Conservation (phyloP, 2,888 invertebrate genomes). For the Tupiocoris notatus region DNA sequence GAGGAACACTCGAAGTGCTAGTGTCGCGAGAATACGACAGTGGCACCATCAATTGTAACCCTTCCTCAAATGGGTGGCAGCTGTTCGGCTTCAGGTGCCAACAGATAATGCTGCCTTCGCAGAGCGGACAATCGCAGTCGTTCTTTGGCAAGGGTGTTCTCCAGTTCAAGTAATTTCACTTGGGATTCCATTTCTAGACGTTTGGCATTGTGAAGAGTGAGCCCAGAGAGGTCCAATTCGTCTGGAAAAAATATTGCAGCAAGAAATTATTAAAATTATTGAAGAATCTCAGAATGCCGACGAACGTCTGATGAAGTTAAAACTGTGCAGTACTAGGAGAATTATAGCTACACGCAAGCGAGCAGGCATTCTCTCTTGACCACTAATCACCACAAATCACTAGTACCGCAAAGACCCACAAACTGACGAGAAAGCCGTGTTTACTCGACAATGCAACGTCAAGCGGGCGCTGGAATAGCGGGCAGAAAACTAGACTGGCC, state of each 20-base stretch:
- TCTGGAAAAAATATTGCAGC: constrained; percentile 64
- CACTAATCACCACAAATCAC: no score
- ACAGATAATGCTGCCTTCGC: constrained; percentile 87
- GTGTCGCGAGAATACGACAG: constrained; percentile 15
- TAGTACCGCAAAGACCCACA: no score
- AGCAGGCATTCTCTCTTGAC: no score
- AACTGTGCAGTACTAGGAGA: no score
- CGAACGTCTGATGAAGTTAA: neutral
- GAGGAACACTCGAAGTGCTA: constrained; percentile 4
- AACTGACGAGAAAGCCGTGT: no score
- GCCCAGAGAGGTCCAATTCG: constrained; percentile 82
- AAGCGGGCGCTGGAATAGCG: no score
- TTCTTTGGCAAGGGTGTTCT: constrained; percentile 86
- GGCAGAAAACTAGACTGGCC: no score
- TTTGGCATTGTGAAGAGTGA: constrained; percentile 92
- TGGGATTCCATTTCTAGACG: constrained; percentile 96
- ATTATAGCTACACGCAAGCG: no score
- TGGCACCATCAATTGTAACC: constrained; percentile 32
- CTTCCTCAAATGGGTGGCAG: constrained; percentile 43
- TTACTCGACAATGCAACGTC: no score
- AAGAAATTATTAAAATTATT: neutral
- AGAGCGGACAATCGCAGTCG: constrained; percentile 80
- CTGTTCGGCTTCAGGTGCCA: constrained; percentile 62
- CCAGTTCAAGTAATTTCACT: constrained; percentile 89
- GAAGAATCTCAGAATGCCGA: neutral